Percentiles rank a stretch among this genome's conserved stretches.
phyloP scores from a whole-genome alignment of 2,888 invertebrate species.

The Cantharis rustica region DNA sequence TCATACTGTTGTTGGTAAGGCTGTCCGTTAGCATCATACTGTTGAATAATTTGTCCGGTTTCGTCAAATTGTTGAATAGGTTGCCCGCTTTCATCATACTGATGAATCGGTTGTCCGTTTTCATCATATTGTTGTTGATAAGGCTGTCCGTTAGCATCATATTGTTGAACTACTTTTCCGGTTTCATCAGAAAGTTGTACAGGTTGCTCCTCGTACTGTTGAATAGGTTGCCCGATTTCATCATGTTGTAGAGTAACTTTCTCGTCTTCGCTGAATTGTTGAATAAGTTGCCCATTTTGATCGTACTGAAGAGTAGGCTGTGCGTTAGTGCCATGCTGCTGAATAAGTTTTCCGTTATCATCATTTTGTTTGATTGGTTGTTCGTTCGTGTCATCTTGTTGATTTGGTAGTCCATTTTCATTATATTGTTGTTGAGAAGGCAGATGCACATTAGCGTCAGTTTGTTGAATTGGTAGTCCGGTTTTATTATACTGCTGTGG shows the following conservation, averaged over 20 bases:
- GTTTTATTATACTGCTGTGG: not conserved
- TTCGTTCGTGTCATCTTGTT: not conserved
- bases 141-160: conserved; percentile 25
- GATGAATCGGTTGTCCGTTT: conserved; percentile 36
- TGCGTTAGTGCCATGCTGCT: conserved; percentile 24
- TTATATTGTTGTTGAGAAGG: conserved; percentile 24
- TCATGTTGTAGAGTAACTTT: conserved; percentile 32
- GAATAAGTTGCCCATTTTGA: conserved; percentile 20
- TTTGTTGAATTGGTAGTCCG: conserved; percentile 12
- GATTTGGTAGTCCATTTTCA: conserved; percentile 34
- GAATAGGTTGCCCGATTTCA: conserved; percentile 38
- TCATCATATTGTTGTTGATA: conserved; percentile 34
- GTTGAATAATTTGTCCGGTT: conserved; percentile 16
- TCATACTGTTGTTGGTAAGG: too few species aligned
- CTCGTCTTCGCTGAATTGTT: conserved; percentile 32
- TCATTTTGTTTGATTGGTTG: not conserved
- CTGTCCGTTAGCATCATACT: conserved; percentile 32
- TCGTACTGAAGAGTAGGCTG: conserved; percentile 34
- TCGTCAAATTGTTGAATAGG: conserved; percentile 24
- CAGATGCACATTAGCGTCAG: not conserved
- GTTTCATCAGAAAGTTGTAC: conserved; percentile 20
- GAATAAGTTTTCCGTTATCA: conserved; percentile 30
- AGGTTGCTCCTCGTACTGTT: conserved; percentile 39
- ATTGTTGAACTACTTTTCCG: conserved; percentile 21
- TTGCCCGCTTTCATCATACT: conserved; percentile 40